phyloP scores from a whole-genome alignment of 2,888 invertebrate genomes.

The Mythimna impura region DNA sequence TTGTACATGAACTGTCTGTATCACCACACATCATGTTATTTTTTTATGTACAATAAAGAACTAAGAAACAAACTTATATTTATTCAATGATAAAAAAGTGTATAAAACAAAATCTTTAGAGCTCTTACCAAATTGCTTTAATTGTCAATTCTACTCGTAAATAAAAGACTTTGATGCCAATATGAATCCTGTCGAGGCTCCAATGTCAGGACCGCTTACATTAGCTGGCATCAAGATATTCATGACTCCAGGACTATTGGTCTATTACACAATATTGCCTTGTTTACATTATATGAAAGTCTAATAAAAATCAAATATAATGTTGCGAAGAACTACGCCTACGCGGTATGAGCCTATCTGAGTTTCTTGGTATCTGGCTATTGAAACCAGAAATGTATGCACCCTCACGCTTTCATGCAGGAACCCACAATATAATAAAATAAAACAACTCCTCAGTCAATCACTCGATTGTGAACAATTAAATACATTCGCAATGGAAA shows the following conservation, averaged over 20 bases:
- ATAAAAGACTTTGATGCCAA: neutral
- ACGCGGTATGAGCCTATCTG: conserved; percentile 8
- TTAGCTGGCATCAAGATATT: conserved; percentile 5
- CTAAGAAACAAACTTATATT: no score
- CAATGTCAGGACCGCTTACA: neutral
- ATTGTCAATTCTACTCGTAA: neutral
- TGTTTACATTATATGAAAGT: conserved; percentile 32
- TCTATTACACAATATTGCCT: conserved; percentile 36
- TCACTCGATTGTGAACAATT: conserved; percentile 27
- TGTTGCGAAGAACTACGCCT: conserved; percentile 22
- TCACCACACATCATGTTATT: no score
- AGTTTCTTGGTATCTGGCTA: conserved; percentile 19
- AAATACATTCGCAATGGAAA: conserved; percentile 15
- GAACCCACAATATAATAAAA: conserved; percentile 11
- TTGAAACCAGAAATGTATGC: conserved; percentile 37
- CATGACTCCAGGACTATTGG: conserved; percentile 8
- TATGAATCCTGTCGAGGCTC: neutral
- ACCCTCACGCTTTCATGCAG: conserved; percentile 25
- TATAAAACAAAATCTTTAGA: neutral
- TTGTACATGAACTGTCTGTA: no score
- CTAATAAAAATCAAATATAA: conserved; percentile 39
- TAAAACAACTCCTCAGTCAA: conserved; percentile 23
- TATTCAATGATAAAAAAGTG: neutral
- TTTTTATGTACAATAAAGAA: no score
- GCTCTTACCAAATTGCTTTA: neutral